These are phyloP conservation scores for Osmerus mordax DNA, from an alignment of 2,113 vertebrate species.

Conservation along the genomic window DNA sequence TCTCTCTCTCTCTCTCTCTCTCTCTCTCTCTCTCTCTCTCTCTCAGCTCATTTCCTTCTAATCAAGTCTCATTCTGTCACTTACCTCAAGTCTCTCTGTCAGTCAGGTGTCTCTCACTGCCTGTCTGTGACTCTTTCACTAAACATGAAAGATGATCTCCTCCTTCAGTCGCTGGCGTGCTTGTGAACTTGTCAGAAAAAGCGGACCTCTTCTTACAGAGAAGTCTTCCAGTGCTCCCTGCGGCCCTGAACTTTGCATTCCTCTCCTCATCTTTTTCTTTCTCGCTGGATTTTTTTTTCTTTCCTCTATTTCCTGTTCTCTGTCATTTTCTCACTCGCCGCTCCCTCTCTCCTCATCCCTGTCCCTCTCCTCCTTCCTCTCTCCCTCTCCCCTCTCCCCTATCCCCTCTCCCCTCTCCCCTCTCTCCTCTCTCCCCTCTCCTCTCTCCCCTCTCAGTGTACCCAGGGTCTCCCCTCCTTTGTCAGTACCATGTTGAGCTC, in stretches of 20 bases:
- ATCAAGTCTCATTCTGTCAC: constrained; percentile 29
- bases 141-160: not conserved
- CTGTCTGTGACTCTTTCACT: not conserved
- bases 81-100: constrained; percentile 24
- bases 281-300: not conserved
- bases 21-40: constrained; percentile 46
- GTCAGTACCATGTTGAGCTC: too few species aligned
- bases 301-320: constrained; percentile 10
- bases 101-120: constrained; percentile 17
- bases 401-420: not conserved
- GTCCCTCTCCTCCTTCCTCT: not conserved
- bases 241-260: too few species aligned
- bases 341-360: constrained; percentile 3
- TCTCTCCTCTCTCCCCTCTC: not conserved
- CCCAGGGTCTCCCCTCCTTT: not conserved
- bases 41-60: constrained; percentile 30
- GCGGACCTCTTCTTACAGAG: too few species aligned
- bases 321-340: constrained; percentile 8
- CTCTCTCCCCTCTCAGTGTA: not conserved
- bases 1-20: constrained; percentile 41
- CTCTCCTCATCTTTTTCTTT: not conserved
- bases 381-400: not conserved
- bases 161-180: not conserved
- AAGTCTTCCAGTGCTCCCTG: not conserved
- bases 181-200: not conserved